Evolutionary conservation across 2,797 vertebrate genomes (phyloP), one percentile per base, ranked within the genome.

Genomic region (Chlorospingus flavigularis): DNA sequence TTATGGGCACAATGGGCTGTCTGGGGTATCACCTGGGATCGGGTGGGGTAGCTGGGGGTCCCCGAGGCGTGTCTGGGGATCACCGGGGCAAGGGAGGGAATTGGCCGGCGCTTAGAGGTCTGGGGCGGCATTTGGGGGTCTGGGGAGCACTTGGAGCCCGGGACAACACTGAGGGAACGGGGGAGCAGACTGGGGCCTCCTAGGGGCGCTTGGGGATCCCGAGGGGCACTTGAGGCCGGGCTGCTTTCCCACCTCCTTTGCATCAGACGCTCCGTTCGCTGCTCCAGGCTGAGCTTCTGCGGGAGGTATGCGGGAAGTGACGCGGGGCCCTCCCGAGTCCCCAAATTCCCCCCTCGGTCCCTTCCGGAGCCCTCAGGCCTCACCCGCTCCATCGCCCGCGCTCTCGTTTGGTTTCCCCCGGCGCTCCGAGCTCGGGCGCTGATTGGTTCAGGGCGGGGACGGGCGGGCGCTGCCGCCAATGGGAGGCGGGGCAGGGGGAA

Each of bases 321-420:
- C 13, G 9, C 13, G 31, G 31, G 13, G 20, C 35, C 13, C 17
- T 10, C 17, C 7, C 24, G 6, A 20, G 17, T 1, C 17, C 26
- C 10, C 51, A 24, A 3, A 3, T 5, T 2, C 6, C 30, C 33
- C 8, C 33, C 25, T 12, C 14, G 4, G 10, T 10, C 3, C 9
- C 13, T 13, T 43, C 26, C 7, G 17, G 17, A 11, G 25, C 35
- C 25, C 31, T 18, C 37, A 16, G 45, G 18, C 37, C 81, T 75
- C 61, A 58, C 71, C 71, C 26, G 43, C 28, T 75, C 62, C 81
- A 85, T 67, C n/a, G 62, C 45, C n/a, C 61, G 53, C 53, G 23
- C 62, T 23, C 45, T 8, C 15, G 3, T 18, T 19, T 6, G n/a
- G 53, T 31, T 15, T 25, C 18, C 61, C 53, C 18, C 45, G 4